Conservation (phyloP, 2,797 vertebrate genomes). For the Pachyuromys duprasi region DNA sequence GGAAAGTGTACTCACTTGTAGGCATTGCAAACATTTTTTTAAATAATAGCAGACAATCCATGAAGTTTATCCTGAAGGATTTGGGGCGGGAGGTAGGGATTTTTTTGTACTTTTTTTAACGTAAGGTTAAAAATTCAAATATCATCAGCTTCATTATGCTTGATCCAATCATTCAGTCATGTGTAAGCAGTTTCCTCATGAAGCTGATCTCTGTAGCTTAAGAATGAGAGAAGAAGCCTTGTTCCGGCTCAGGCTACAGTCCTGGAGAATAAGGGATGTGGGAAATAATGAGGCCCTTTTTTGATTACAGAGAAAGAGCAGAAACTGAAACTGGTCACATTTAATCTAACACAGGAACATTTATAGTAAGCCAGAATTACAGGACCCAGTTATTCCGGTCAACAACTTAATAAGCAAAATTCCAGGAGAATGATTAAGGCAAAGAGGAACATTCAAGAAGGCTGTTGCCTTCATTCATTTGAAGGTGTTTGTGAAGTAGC, state of each 20-base stretch:
- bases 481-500: background rate
- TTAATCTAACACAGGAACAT: slow-evolving; percentile 54
- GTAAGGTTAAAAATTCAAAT: slow-evolving; percentile 14
- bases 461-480: background rate
- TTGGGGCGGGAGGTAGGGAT: no score
- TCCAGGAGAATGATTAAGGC: slow-evolving; percentile 35
- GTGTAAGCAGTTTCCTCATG: background rate
- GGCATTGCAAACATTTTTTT: slow-evolving; percentile 15
- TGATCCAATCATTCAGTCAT: background rate
- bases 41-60: background rate
- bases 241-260: background rate
- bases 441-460: background rate
- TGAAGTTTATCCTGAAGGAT: slow-evolving; percentile 10
- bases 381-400: slow-evolving; percentile 47
- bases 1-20: slow-evolving; percentile 13
- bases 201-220: background rate
- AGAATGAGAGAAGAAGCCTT: background rate
- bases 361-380: slow-evolving; percentile 45
- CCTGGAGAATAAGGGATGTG: background rate
- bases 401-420: slow-evolving; percentile 62
- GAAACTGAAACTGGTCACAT: slow-evolving; percentile 27
- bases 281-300: slow-evolving; percentile 1
- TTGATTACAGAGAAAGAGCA: slow-evolving; percentile 51
- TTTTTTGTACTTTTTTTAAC: background rate
- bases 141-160: background rate